Percentiles rank a stretch among this genome's conserved stretches.
These are phyloP conservation scores for Baccha elongata DNA, from an alignment of 2,888 invertebrate genomes.

Conservation along the genomic window DNA sequence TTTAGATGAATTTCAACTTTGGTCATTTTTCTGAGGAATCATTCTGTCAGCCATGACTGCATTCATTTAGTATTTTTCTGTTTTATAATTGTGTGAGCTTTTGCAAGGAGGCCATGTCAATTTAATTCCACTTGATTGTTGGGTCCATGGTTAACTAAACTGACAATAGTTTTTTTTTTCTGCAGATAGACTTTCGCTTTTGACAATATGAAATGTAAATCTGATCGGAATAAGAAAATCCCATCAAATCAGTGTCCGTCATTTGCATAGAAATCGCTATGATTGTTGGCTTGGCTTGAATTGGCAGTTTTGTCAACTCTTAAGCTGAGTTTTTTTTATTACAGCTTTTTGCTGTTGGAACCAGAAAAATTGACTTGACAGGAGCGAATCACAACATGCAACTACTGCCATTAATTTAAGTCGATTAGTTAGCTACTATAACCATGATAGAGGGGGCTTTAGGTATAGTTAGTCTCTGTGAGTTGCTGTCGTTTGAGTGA, in stretches of 20 bases:
- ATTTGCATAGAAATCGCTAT: slow-evolving; percentile 67
- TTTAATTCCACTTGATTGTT: slow-evolving; percentile 4
- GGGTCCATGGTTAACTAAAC: background rate
- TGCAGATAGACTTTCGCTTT: slow-evolving; percentile 29
- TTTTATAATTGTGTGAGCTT: slow-evolving; percentile 7
- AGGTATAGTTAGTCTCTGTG: background rate
- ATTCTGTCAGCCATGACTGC: slow-evolving; percentile 21
- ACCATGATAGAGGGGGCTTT: slow-evolving; percentile 10
- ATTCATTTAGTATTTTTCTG: background rate
- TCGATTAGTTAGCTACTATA: slow-evolving; percentile 58
- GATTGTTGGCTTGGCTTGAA: slow-evolving; percentile 44
- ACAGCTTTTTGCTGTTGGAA: slow-evolving; percentile 1
- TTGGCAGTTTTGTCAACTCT: slow-evolving; percentile 59
- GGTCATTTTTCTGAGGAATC: slow-evolving; percentile 60
- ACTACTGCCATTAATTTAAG: slow-evolving; percentile 63
- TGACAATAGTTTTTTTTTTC: slow-evolving; percentile 16
- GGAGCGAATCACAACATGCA: slow-evolving; percentile 34
- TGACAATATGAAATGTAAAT: slow-evolving; percentile 4
- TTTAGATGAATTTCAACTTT: slow-evolving; percentile 71
- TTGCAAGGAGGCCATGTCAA: slow-evolving; percentile 16
- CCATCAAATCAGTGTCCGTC: slow-evolving; percentile 56
- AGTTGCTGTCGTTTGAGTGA: slow-evolving; percentile 44
- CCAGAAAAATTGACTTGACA: slow-evolving; percentile 47
- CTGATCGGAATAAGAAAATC: slow-evolving; percentile 25
- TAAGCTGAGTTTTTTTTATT: slow-evolving; percentile 2